Base-by-base conservation (phyloP, 2,888 invertebrate genomes). In the Ernsta delagoae region DNA sequence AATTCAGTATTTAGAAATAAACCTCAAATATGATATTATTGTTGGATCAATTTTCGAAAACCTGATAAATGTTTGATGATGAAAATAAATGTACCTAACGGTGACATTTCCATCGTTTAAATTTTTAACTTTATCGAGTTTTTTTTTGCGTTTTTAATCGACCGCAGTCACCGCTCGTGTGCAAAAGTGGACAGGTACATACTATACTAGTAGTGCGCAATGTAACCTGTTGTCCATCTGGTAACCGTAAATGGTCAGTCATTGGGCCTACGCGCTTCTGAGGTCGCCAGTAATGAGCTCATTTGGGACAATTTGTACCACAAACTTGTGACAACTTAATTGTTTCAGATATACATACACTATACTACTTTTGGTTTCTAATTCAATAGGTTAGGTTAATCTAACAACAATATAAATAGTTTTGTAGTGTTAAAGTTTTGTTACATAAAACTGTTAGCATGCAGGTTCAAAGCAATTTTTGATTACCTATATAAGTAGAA, bases 181-280 rank as follows among this genome's bases (percentile, higher is more conserved):
- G 43, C 31, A 60, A 43, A 45, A 43, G 45, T 45, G n/a, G 5
- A 5, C 45, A 16, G 36, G 36, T 36, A 36, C 16, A 16, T 16
- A 16, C 16, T 36, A 36, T 36, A 36, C 36, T 4, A 36, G 36
- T 53, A 62, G 68, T 85, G 80, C 84, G 80, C 82, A 88, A 85
- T 86, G 84, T 82, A 78, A 78, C 77, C 77, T 73, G 76, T 79
- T 77, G 88, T 83, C 85, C 88, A 86, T 87, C 86, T 79, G 77
- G 71, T 73, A 65, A 72, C 84, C 85, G 65, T 78, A 81, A 87
- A 88, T 79, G 88, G 90, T 61, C 65, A 81, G 79, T 79, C 85
- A 82, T 85, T 86, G 85, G 74, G 88, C 91, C 92, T 84, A 91
- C 91, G 87, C 89, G 73, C 61, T 53, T 65, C 72, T 73, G 80